phyloP scores from a whole-genome alignment of 1,140 invertebrate species.

The Zaprionus africanus region DNA sequence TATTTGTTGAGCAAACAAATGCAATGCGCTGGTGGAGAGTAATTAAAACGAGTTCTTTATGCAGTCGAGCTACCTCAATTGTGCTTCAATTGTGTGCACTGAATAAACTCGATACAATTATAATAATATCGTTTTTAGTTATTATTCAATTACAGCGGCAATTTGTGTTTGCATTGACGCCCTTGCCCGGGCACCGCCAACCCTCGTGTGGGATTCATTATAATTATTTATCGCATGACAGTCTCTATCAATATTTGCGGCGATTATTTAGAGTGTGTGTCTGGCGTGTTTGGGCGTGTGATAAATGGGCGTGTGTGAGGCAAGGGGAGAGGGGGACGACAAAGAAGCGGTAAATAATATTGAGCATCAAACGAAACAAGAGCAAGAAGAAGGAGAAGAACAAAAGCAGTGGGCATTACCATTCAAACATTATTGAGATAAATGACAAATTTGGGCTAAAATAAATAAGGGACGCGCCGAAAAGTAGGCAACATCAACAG shows the following conservation, averaged over 20 bases:
- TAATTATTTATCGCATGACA: constrained; percentile 40
- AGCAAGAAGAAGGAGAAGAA: neutral
- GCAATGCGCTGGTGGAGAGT: neutral
- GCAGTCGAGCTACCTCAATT: neutral
- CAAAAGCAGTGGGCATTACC: constrained; percentile 17
- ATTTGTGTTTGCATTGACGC: neutral
- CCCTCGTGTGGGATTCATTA: constrained; percentile 11
- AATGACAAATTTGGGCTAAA: constrained; percentile 37
- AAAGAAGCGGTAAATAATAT: constrained; percentile 31
- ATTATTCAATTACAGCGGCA: constrained; percentile 7
- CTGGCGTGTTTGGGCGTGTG: constrained; percentile 22
- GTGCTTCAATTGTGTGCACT: neutral
- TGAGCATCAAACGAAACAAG: constrained; percentile 24
- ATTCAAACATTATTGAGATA: constrained; percentile 47
- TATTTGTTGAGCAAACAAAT: neutral
- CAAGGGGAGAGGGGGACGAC: neutral
- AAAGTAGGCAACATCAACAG: constrained; percentile 20
- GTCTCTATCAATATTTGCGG: constrained; percentile 31
- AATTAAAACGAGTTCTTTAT: neutral
- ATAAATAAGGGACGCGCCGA: constrained; percentile 37
- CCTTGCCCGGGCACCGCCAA: no score
- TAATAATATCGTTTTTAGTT: constrained; percentile 2
- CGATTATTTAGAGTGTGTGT: constrained; percentile 13
- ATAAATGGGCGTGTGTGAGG: constrained; percentile 32
- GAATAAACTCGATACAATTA: neutral